Percentiles rank a stretch among this genome's conserved stretches.
These are phyloP conservation scores for Apocrypta bakeri DNA, from an alignment of 1,140 invertebrate genomes.

Conservation along the genomic window DNA sequence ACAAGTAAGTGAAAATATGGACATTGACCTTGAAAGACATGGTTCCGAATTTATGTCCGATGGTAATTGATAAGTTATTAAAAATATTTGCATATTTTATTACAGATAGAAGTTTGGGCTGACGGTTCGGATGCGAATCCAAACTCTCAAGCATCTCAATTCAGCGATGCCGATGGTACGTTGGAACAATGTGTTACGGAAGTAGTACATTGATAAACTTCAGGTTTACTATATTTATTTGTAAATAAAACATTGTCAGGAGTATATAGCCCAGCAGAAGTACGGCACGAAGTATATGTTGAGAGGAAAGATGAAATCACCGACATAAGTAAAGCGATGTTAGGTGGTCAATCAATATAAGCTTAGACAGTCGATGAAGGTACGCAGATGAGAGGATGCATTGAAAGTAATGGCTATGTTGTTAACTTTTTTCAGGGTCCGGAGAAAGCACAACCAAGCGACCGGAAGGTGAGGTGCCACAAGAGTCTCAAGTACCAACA, in stretches of 20 bases:
- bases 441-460: conserved; percentile 13
- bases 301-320: not conserved
- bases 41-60: not conserved
- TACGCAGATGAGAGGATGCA: not conserved
- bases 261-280: not conserved
- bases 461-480: conserved; percentile 35
- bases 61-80: no score
- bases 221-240: not conserved
- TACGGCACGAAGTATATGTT: not conserved
- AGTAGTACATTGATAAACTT: not conserved
- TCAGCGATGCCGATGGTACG: not conserved
- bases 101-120: not conserved
- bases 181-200: not conserved
- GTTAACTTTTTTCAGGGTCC: not conserved
- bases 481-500: not conserved
- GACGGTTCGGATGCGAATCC: not conserved
- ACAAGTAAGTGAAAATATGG: not conserved
- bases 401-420: not conserved
- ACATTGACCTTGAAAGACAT: not conserved
- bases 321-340: not conserved
- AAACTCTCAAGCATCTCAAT: not conserved
- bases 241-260: not conserved
- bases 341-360: not conserved
- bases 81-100: not conserved
- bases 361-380: not conserved